Base-by-base conservation (phyloP, 2,113 vertebrate genomes). In the Heterochromis multidens region DNA sequence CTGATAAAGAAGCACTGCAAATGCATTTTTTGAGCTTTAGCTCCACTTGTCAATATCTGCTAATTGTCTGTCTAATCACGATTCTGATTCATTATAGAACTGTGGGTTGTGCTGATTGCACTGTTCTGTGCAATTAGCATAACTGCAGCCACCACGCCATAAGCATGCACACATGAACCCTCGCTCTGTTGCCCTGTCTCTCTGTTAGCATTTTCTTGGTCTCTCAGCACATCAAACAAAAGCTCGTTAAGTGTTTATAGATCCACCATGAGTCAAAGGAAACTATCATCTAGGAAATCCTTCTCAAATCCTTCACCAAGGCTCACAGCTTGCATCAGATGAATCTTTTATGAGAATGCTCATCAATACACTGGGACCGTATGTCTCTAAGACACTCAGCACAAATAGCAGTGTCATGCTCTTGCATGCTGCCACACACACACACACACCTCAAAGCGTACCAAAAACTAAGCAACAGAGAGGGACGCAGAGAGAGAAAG, bases 331-430 rank as follows among this genome's bases (percentile, higher is more conserved):
- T 81, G 72, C 86, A 82, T 93, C 84, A 81, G 37, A 89, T 87
- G 63, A 58, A 89, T 78, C 5, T 79, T 90, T 91, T 67, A 93
- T 84, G 82, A 84, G 82, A 58, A 35, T 16, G 13, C 81, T 84
- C 59, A 72, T 91, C 84, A 87, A 87, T 87, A 90, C 60, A 79
- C 49, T 3, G 23, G 52, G 35, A 62, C 54, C 49, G 61, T 61
- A 43, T 72, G 54, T 62, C 78, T 59, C 79, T 56, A 35, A 82
- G 81, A 82, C 84, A 62, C 5, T 13, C 14, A 79, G 31, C 21
- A 67, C 70, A 82, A 84, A 86, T 11, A 35, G 52, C 37, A 19
- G 49, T 5, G 49, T 40, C 35, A 56, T 21, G 57, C 61, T 82
- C 19, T 72, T 13, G 76, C 23, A 79, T 6, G 5, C 23, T 1